Conservation (phyloP, 92 coral and sea anemone genomes). For the Porites evermanni region DNA sequence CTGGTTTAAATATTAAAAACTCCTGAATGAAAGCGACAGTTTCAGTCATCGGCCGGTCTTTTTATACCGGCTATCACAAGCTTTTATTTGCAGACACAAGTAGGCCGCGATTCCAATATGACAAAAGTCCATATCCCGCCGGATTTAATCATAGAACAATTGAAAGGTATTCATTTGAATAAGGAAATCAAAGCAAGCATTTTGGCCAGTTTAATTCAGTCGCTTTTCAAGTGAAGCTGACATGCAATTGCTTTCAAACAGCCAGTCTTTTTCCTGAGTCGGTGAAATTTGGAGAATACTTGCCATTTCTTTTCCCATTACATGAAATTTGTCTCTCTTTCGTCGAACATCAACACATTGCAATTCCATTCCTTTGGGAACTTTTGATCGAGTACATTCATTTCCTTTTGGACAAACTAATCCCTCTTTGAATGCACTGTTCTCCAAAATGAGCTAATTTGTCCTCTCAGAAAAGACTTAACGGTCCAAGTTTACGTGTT, state of each 20-base stretch:
- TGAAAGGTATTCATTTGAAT: constrained; percentile 20
- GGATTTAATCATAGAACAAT: neutral
- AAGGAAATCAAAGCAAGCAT: neutral
- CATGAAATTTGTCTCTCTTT: neutral
- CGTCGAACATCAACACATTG: neutral
- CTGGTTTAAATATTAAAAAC: constrained; percentile 34
- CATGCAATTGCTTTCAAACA: neutral
- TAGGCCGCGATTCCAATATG: neutral
- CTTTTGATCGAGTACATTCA: neutral
- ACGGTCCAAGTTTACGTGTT: too few relatives aligned
- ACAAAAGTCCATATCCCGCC: neutral
- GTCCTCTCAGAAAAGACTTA: neutral
- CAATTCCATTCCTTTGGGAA: neutral
- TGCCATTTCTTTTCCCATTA: neutral
- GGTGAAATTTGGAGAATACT: neutral
- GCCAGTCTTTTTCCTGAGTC: neutral
- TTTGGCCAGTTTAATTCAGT: neutral
- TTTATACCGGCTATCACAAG: neutral
- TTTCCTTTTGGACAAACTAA: neutral
- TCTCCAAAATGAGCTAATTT: neutral
- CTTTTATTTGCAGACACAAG: constrained; percentile 4
- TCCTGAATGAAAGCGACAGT: neutral
- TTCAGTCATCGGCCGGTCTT: neutral
- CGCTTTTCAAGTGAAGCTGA: too few relatives aligned
- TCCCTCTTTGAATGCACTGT: neutral